Evolutionary conservation across 1,140 invertebrate species (phyloP), one percentile per base, ranked within the genome.

Genomic region (Grapholita molesta): DNA sequence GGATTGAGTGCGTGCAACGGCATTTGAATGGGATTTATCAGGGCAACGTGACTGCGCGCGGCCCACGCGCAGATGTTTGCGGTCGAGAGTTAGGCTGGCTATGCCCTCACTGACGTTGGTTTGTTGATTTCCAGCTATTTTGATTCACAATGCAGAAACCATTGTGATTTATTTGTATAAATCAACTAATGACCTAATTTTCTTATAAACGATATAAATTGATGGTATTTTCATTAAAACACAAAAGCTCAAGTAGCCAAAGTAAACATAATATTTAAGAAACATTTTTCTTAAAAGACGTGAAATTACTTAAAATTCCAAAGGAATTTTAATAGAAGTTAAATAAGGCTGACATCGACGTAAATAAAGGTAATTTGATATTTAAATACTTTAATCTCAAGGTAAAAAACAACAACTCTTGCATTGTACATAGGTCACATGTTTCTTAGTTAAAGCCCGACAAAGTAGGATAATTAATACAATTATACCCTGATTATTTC

Each of bases 61-160:
- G n/a, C 24, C 55, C 55, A 61, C 55, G 55, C 55, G 55, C 55
- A 61, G 55, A 30, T 61, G 55, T 61, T 61, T 61, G 24, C 11
- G 25, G 55, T 28, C 8, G 55, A 6, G 53, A 23, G 42, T 48
- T 48, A 48, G n/a, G 18, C 42, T n/a, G 35, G n/a, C 15, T 15
- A 38, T 38, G 42, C 42, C 18, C 42, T 48, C 18, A 48, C 42
- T 21, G 42, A 48, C 42, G 18, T 15, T 3, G 42, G 15, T 48
- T 48, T 48, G 21, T 1, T 5, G 18, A 1, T 48, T 48, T 21
- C 21, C 2, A 48, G 4, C 18, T 48, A 21, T 21, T 48, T 48
- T 38, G n/a, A 0, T 12, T 12, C 33, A 38, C 12, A 38, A 12
- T 38, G 0, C 12, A 35, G 33, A 9, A 35, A 0, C 11, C 9